Conservation (phyloP, 2,888 invertebrate genomes). For the Drosophila recens region DNA sequence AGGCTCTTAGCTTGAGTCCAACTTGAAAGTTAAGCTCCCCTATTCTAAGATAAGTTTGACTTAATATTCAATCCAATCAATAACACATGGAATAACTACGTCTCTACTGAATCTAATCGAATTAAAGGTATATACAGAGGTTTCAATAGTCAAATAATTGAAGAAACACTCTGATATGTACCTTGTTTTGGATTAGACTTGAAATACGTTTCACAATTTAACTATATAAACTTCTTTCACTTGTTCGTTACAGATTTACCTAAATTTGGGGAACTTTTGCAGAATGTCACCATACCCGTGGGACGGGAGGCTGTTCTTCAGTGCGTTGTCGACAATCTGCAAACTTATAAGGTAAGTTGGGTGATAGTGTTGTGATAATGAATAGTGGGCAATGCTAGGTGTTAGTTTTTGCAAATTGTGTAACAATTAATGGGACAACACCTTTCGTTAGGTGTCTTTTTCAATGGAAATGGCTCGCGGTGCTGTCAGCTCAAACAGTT, state of each 20-base stretch:
- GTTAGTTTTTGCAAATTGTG: conserved; percentile 32
- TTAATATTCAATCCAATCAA: neutral
- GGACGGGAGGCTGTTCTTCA: conserved; percentile 89
- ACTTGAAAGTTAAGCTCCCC: conserved; percentile 67
- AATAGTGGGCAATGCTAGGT: conserved; percentile 6
- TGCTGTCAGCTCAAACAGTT: conserved; percentile 64
- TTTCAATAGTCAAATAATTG: conserved; percentile 38
- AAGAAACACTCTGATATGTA: conserved; percentile 63
- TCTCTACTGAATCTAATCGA: conserved; percentile 42
- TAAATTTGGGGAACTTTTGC: conserved; percentile 88
- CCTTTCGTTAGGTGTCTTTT: conserved; percentile 25
- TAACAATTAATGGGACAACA: conserved; percentile 41
- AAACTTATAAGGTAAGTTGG: conserved; percentile 88
- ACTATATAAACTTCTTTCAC: neutral
- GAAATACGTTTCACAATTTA: neutral
- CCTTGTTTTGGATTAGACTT: conserved; percentile 65
- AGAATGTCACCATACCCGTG: conserved; percentile 89
- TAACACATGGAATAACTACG: neutral
- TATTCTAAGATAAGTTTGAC: conserved; percentile 71
- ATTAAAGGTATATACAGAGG: conserved; percentile 68
- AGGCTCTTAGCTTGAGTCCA: conserved; percentile 65
- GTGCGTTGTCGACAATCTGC: conserved; percentile 89
- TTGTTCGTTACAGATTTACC: conserved; percentile 87
- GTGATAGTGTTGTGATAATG: neutral
- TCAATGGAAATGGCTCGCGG: conserved; percentile 36